Evolutionary conservation across 1,140 invertebrate genomes (phyloP).

Genomic region (Drosophila tsacasi): DNA sequence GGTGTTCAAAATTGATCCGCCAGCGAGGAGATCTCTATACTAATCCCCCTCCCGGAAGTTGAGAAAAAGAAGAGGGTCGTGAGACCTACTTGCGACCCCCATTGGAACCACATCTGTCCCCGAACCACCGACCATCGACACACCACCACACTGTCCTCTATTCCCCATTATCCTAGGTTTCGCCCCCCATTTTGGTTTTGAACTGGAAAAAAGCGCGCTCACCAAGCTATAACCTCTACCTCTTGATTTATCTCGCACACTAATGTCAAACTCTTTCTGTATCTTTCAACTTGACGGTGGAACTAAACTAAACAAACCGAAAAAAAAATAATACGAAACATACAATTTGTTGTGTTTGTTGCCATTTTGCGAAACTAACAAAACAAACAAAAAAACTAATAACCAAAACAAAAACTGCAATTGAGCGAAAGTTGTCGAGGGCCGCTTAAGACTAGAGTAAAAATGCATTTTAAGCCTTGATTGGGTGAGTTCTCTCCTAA

Average conservation of each 20-base stretch:
- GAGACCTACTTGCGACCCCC: slow-evolving; percentile 30
- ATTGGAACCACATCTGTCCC: slow-evolving; percentile 14
- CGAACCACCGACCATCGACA: slow-evolving; percentile 25
- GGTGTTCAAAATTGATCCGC: slow-evolving; percentile 48
- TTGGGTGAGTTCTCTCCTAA: slow-evolving; percentile 74
- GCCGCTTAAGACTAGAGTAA: slow-evolving; percentile 77
- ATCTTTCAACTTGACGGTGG: slow-evolving; percentile 80
- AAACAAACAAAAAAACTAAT: slow-evolving; percentile 30
- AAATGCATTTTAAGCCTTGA: slow-evolving; percentile 76
- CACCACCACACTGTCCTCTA: slow-evolving; percentile 15
- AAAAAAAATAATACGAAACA: slow-evolving; percentile 53
- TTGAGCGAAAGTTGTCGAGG: slow-evolving; percentile 80
- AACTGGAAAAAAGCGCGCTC: slow-evolving; percentile 34
- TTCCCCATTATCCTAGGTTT: slow-evolving; percentile 1
- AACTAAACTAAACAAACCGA: slow-evolving; percentile 10
- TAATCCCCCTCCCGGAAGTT: slow-evolving; percentile 12
- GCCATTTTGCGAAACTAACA: slow-evolving; percentile 55
- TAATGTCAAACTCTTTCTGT: slow-evolving; percentile 83
- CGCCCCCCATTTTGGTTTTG: slow-evolving; percentile 21
- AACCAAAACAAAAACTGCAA: slow-evolving; percentile 60
- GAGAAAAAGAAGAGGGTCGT: slow-evolving; percentile 3
- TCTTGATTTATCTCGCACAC: slow-evolving; percentile 65
- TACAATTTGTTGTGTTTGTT: slow-evolving; percentile 56
- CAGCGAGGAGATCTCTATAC: slow-evolving; percentile 49
- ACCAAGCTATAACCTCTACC: slow-evolving; percentile 23